Base-by-base conservation (phyloP, 1,140 invertebrate genomes). In the Drosophila hydei region DNA sequence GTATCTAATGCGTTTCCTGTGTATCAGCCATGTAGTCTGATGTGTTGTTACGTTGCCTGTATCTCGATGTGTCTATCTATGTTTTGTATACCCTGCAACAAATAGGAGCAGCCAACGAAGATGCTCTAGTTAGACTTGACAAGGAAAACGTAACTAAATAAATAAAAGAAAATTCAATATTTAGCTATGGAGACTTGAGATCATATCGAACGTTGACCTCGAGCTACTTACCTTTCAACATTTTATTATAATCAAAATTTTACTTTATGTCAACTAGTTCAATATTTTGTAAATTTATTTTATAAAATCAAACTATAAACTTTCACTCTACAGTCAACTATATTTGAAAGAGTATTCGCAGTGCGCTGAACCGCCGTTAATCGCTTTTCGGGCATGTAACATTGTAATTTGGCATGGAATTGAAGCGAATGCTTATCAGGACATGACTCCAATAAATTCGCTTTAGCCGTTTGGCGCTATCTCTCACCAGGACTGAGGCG, bases 371-470 rank as follows among this genome's bases (percentile, higher is more conserved):
- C 12, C 25, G 38, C 4, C 42, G 27, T 21, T 61, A 25, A 33
- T 25, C 14, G 12, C 8, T 14, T 7, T 56, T 45, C 43, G 27
- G 12, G 60, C 74, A 65, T 76, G 77, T 74, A 74, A 80, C 81
- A 75, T 69, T 88, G 74, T 87, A 88, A 83, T 87, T 88, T 83
- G 78, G 74, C 78, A 63, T 88, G 77, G 81, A 71, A 87, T 87
- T 79, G 78, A 81, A 69, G 75, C 43, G 65, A 74, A 51, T 69
- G 79, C 80, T 84, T 84, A 84, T 84, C 80, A 77, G 83, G 75
- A 81, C 84, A 89, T 88, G 83, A 89, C 83, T 89, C 83, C 75
- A 88, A 88, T 88, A 88, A 88, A 88, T 88, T 83, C 75, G 83
- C 61, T 77, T 83, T 65, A 65, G 72, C 74, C 79, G 42, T 67